Conservation (phyloP, 1,140 invertebrate species). For the Copidosoma floridanum region DNA sequence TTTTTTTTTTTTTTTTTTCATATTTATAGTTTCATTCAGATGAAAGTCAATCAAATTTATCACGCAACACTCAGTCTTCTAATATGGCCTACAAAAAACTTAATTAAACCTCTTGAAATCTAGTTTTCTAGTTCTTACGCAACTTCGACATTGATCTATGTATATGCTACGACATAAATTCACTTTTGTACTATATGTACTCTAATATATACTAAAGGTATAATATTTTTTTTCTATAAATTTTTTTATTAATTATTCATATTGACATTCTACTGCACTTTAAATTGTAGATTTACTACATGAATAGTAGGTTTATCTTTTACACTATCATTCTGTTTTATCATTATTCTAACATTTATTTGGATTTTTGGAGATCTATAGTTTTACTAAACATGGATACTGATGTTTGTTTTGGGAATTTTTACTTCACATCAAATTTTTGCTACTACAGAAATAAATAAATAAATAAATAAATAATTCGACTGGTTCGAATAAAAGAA, state of each 20-base stretch:
- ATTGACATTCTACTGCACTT: no score
- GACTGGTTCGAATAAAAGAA: constrained; percentile 19
- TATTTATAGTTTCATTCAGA: constrained; percentile 12
- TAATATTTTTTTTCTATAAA: no score
- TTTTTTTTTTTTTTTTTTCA: neutral
- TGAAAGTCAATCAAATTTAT: constrained; percentile 17
- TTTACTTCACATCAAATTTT: neutral
- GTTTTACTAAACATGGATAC: neutral
- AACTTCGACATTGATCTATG: no score
- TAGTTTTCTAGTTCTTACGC: no score
- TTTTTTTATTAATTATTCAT: no score
- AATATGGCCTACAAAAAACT: constrained; percentile 19
- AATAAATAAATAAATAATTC: constrained; percentile 2
- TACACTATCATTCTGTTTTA: neutral
- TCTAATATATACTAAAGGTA: no score
- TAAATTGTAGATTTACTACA: no score
- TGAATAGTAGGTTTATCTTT: constrained; percentile 12
- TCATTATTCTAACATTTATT: constrained; percentile 4
- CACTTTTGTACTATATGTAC: no score
- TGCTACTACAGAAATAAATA: neutral
- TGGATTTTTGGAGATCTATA: neutral
- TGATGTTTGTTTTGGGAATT: neutral
- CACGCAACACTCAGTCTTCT: constrained; percentile 20
- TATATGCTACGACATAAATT: no score
- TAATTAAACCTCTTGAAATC: no score